Evolutionary conservation across 1,140 invertebrate genomes (phyloP).

Genomic region (Apis laboriosa): DNA sequence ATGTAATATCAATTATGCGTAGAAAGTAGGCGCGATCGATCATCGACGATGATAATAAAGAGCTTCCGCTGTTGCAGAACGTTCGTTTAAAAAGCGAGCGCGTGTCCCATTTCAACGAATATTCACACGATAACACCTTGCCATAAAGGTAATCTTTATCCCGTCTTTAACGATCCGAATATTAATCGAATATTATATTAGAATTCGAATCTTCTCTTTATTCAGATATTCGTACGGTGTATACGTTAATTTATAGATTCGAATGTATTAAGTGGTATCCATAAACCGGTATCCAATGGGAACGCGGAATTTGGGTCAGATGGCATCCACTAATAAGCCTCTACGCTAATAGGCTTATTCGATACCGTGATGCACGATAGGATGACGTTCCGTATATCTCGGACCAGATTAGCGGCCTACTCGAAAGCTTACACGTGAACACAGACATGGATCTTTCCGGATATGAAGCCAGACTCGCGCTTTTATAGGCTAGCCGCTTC

Average conservation of each 20-base stretch:
- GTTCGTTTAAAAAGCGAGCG: slow-evolving; percentile 9
- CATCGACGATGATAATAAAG: slow-evolving; percentile 51
- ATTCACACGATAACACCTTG: background rate
- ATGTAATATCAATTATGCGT: slow-evolving; percentile 35
- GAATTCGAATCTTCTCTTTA: background rate
- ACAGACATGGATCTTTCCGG: slow-evolving; percentile 37
- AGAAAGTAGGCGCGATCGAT: slow-evolving; percentile 49
- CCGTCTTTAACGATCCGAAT: background rate
- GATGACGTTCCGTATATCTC: slow-evolving; percentile 62
- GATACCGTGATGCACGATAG: slow-evolving; percentile 51
- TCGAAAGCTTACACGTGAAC: slow-evolving; percentile 52
- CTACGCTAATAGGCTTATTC: slow-evolving; percentile 66
- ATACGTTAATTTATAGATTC: slow-evolving; percentile 60
- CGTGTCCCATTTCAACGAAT: slow-evolving; percentile 38
- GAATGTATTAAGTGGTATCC: slow-evolving; percentile 52
- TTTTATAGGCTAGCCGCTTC: slow-evolving; percentile 19
- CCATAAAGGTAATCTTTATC: background rate
- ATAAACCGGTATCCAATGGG: slow-evolving; percentile 35
- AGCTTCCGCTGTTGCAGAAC: slow-evolving; percentile 25
- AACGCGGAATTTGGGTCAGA: slow-evolving; percentile 61
- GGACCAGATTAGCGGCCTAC: slow-evolving; percentile 62
- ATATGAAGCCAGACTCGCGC: slow-evolving; percentile 2
- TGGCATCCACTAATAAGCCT: slow-evolving; percentile 62
- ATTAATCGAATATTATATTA: background rate
- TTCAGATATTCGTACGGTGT: slow-evolving; percentile 14